Base-by-base conservation (phyloP, 1,140 invertebrate genomes). In the Venturia canescens region DNA sequence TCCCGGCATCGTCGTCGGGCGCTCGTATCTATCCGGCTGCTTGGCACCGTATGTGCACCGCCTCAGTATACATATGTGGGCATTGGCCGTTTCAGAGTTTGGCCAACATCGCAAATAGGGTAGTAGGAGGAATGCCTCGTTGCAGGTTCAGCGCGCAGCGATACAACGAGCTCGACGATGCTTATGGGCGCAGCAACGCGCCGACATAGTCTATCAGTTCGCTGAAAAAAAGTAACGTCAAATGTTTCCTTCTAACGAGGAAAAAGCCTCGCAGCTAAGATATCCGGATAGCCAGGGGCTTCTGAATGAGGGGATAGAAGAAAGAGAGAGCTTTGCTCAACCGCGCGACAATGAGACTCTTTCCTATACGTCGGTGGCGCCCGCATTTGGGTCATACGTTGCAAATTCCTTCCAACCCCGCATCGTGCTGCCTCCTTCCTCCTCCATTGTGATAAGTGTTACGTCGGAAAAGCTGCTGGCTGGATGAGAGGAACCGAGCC, bases 361-460 rank as follows among this genome's bases (percentile, higher is more conserved):
- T 82, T 80, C 26, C 72, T 69, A 13, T 44, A 44, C 13, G 83
- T 79, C 82, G 57, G 60, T 77, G 57, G 57, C 38, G 38, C 80
- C 84, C 82, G 77, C 76, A 80, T 79, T 84, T 84, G 81, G 82
- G 81, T 85, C 84, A 83, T 67, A 78, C 71, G 34, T 60, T 72
- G 71, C 27, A 60, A 11, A 72, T 38, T 60, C 34, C n/a, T 53
- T 23, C 18, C 15, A n/a, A 34, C 13, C 48, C 27, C 27, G 66
- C 29, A 27, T 48, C 69, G 26, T 16, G 23, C 50, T 69, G 38
- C n/a, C 53, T 9, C 76, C 53, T 50, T 21, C 26, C 63, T 80
- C 70, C 70, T 79, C 57, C 82, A 77, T 71, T 71, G 71, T 80
- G 76, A 83, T 83, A 81, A 83, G 82, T 80, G 82, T 78, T 74